Evolutionary conservation across 2,113 vertebrate species (phyloP).

Genomic region (Emydura subglobosa): DNA sequence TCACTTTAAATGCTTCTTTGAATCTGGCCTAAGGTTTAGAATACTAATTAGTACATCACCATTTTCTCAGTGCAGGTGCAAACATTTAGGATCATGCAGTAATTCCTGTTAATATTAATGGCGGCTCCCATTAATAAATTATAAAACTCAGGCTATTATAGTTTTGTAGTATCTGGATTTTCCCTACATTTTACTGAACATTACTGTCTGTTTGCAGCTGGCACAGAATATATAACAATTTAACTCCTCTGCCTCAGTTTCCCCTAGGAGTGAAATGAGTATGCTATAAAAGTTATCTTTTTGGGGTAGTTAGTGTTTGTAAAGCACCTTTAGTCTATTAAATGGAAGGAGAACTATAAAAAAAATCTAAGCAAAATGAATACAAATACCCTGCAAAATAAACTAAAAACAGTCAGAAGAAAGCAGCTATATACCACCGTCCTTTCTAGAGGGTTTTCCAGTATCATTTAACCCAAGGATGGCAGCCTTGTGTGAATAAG

Average conservation of each 20-base stretch:
- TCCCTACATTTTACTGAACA: neutral
- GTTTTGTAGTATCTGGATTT: neutral
- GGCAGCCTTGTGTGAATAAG: neutral
- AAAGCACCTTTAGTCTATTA: neutral
- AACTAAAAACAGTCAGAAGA: neutral
- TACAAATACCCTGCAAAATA: neutral
- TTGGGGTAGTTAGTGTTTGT: neutral
- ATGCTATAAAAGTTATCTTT: neutral
- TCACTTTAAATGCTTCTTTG: slow-evolving; percentile 12
- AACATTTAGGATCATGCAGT: slow-evolving; percentile 2
- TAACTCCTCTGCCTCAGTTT: neutral
- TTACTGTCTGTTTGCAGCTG: neutral
- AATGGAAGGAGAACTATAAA: neutral
- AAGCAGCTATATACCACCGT: neutral
- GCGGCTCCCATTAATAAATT: slow-evolving; percentile 49
- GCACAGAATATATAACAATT: neutral
- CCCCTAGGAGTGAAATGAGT: neutral
- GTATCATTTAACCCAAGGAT: neutral
- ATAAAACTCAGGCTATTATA: slow-evolving; percentile 43
- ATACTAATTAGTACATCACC: neutral
- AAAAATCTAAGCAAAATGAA: neutral
- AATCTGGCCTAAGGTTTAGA: neutral
- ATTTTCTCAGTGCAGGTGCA: neutral
- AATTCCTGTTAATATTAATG: slow-evolving; percentile 27
- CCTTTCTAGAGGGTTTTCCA: neutral